phyloP scores from a whole-genome alignment of 2,888 invertebrate genomes.

The Cantharis rufa region DNA sequence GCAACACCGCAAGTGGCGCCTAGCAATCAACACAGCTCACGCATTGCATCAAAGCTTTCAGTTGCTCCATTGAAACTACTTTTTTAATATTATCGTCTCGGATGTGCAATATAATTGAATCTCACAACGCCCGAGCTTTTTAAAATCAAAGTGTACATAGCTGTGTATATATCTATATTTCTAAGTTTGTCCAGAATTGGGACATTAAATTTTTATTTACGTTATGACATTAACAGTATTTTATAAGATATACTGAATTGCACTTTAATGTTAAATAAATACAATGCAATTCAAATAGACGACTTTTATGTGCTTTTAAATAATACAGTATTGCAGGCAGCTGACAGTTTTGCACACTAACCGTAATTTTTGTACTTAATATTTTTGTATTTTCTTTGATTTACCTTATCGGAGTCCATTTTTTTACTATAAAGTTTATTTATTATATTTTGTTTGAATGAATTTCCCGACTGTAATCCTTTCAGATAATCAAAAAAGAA shows the following conservation, averaged over 20 bases:
- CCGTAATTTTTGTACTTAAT: background rate
- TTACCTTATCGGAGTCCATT: background rate
- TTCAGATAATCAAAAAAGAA: too few species aligned
- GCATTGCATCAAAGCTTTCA: background rate
- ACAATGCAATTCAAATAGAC: background rate
- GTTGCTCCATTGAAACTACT: background rate
- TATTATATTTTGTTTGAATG: background rate
- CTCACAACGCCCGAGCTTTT: background rate
- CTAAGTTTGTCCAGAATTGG: background rate
- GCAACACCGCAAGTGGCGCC: slow-evolving; percentile 6
- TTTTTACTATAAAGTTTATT: background rate
- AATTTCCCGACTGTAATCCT: background rate
- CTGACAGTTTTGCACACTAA: background rate
- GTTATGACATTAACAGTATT: background rate
- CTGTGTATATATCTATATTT: background rate
- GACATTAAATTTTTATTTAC: background rate
- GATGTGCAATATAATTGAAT: background rate
- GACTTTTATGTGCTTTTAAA: background rate
- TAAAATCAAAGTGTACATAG: background rate
- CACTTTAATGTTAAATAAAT: background rate
- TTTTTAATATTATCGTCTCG: background rate
- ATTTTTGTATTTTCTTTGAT: background rate
- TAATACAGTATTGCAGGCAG: background rate
- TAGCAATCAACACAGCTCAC: background rate
- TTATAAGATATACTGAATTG: background rate